Evolutionary conservation across 2,797 vertebrate genomes (phyloP).

Genomic region (Esox masquinongy): DNA sequence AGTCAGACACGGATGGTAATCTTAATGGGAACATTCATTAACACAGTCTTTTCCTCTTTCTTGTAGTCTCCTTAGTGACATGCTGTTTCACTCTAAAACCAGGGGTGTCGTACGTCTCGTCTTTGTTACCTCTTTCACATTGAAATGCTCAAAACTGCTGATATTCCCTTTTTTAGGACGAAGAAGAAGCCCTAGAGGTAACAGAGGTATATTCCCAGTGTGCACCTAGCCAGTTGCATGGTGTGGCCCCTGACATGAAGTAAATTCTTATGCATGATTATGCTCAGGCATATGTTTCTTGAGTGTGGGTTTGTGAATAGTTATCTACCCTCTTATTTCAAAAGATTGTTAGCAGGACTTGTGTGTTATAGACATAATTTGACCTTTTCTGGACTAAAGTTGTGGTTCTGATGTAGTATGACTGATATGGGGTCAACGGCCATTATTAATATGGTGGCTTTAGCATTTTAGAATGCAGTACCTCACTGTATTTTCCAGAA

Average conservation of each 20-base stretch:
- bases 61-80: conserved; percentile 18
- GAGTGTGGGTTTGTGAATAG: conserved; percentile 10
- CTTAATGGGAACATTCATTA: conserved; percentile 10
- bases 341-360: not conserved
- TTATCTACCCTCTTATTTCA: conserved; percentile 9
- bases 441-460: conserved; percentile 17
- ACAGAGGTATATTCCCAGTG: conserved; percentile 69
- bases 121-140: conserved; percentile 8
- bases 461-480: conserved; percentile 15
- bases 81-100: conserved; percentile 1
- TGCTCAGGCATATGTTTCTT: conserved; percentile 14
- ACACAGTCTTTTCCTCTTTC: not conserved
- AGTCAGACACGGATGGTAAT: not conserved
- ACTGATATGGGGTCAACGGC: conserved; percentile 20
- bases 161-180: conserved; percentile 64
- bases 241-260: conserved; percentile 35
- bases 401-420: conserved; percentile 21
- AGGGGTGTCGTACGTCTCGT: conserved; percentile 3
- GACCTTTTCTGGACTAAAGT: conserved; percentile 15
- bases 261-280: conserved; percentile 42
- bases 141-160: conserved; percentile 28
- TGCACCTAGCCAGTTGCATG: conserved; percentile 40
- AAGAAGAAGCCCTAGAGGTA: conserved; percentile 68
- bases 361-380: conserved; percentile 22
- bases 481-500: conserved; percentile 16